These are phyloP conservation scores for Apantesis nais DNA, from an alignment of 2,888 invertebrate genomes.

Conservation along the genomic window DNA sequence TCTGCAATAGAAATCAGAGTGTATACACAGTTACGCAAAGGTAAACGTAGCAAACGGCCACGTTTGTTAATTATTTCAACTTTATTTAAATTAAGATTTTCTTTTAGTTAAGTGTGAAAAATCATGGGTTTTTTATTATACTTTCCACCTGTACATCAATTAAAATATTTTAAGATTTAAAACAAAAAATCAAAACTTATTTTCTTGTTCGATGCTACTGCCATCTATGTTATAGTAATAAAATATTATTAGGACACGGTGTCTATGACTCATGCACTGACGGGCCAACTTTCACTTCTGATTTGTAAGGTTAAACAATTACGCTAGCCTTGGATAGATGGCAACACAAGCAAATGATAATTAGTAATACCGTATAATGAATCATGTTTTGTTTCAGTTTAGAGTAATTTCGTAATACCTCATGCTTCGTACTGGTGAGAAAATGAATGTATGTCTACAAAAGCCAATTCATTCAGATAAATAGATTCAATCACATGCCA, in stretches of 20 bases:
- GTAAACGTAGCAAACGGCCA: conserved; percentile 49
- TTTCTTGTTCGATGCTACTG: not conserved
- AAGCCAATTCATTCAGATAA: not conserved
- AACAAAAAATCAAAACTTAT: not conserved
- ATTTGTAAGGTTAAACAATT: conserved; percentile 12
- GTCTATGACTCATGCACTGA: not conserved
- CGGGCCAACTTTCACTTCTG: conserved; percentile 12
- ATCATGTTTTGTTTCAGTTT: not conserved
- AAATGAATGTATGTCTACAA: not conserved
- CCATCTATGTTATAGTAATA: conserved; percentile 4
- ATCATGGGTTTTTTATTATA: not conserved
- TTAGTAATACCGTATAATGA: not conserved
- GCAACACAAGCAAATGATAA: not conserved
- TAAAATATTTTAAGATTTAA: not conserved
- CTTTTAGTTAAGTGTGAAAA: not conserved
- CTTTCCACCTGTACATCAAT: not conserved
- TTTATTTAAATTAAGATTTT: not conserved
- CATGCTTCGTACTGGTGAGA: not conserved
- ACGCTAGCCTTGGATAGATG: conserved; percentile 5
- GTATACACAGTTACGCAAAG: conserved; percentile 54
- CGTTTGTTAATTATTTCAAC: conserved; percentile 3
- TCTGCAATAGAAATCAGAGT: conserved; percentile 55
- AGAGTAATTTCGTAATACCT: not conserved
- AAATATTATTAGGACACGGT: not conserved
- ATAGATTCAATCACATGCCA: not conserved